Conservation (phyloP, 2,888 invertebrate genomes). For the Beris chalybata region DNA sequence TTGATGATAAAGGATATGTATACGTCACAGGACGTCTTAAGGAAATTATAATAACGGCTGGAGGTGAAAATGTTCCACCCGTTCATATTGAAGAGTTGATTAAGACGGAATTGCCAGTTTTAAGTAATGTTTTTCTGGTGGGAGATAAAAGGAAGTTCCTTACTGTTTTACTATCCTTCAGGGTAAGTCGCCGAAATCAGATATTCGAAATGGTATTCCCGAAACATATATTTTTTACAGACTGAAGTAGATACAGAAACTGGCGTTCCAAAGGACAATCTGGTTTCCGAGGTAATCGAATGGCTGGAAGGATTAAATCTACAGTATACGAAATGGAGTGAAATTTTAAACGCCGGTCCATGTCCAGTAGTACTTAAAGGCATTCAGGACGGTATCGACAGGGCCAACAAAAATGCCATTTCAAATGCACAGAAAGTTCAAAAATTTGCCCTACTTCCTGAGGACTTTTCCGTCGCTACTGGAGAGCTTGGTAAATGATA, state of each 20-base stretch:
- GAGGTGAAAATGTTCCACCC: slow-evolving; percentile 91
- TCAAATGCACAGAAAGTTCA: slow-evolving; percentile 82
- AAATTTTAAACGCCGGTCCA: slow-evolving; percentile 63
- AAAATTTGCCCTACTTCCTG: slow-evolving; percentile 76
- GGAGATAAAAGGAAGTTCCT: slow-evolving; percentile 88
- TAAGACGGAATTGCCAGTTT: slow-evolving; percentile 70
- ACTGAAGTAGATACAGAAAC: slow-evolving; percentile 71
- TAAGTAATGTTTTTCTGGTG: slow-evolving; percentile 83
- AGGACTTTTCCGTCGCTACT: slow-evolving; percentile 78
- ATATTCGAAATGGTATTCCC: slow-evolving; percentile 64
- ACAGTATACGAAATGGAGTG: slow-evolving; percentile 66
- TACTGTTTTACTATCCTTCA: slow-evolving; percentile 78
- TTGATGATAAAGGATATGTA: slow-evolving; percentile 74
- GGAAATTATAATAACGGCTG: slow-evolving; percentile 90
- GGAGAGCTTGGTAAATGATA: slow-evolving; percentile 66
- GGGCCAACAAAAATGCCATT: slow-evolving; percentile 71
- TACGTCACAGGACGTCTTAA: slow-evolving; percentile 76
- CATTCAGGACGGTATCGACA: slow-evolving; percentile 71
- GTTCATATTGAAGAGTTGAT: slow-evolving; percentile 83
- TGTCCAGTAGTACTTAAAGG: slow-evolving; percentile 64
- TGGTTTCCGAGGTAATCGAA: slow-evolving; percentile 63
- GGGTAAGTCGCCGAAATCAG: slow-evolving; percentile 68
- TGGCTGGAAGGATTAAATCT: slow-evolving; percentile 69
- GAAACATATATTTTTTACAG: slow-evolving; percentile 43
- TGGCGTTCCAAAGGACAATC: slow-evolving; percentile 66